Percentiles rank a stretch among this genome's conserved stretches.
phyloP scores from a whole-genome alignment of 1,140 invertebrate species.

The Ceratina australensis region DNA sequence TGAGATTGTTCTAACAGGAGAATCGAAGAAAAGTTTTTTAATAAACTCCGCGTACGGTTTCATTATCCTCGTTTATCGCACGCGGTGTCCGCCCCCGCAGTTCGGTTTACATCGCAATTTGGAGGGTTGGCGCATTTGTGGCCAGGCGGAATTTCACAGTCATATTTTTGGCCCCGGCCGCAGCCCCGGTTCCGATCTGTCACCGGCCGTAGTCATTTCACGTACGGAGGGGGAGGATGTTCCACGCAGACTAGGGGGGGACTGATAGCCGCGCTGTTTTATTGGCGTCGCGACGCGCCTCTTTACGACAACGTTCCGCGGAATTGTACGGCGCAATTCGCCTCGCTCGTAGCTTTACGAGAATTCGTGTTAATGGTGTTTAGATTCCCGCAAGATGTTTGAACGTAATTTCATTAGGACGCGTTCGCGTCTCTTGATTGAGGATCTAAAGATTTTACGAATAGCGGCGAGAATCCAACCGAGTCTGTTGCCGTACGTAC shows the following conservation, averaged over 20 bases:
- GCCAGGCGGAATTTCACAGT: constrained; percentile 50
- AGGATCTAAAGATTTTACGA: no score
- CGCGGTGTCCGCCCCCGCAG: neutral
- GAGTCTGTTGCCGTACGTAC: no score
- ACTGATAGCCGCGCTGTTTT: constrained; percentile 10
- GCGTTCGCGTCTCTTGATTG: no score
- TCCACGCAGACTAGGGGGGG: constrained; percentile 8
- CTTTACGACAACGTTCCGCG: constrained; percentile 27
- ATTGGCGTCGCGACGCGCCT: constrained; percentile 43
- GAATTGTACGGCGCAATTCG: constrained; percentile 37
- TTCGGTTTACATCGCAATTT: constrained; percentile 49
- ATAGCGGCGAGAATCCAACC: no score
- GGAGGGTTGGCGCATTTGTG: constrained; percentile 13
- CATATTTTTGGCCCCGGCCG: constrained; percentile 61
- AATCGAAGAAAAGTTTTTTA: constrained; percentile 22
- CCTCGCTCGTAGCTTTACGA: constrained; percentile 16
- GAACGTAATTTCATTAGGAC: no score
- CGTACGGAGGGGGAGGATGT: no score
- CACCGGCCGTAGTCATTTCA: constrained; percentile 50
- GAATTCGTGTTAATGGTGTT: neutral
- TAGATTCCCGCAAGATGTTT: no score
- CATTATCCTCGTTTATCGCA: constrained; percentile 42
- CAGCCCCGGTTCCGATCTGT: constrained; percentile 52
- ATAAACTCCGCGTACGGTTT: constrained; percentile 26
- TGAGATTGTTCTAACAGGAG: no score